Conservation (phyloP, 2,113 vertebrate genomes). For the Zosterops lateralis region DNA sequence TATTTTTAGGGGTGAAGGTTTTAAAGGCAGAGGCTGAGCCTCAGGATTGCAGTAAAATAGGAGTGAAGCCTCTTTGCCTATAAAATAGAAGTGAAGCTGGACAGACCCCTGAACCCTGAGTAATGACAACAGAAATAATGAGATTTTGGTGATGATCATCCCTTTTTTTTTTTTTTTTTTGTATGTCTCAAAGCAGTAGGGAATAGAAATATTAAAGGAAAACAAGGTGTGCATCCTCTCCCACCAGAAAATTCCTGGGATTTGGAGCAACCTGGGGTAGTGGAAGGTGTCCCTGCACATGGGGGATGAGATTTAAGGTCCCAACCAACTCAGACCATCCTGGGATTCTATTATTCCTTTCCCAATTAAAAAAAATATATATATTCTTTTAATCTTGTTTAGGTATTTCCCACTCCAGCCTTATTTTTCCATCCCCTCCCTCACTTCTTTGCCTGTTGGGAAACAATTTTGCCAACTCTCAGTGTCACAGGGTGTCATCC, state of each 20-base stretch:
- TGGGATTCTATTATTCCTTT: neutral
- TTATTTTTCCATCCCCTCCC: neutral
- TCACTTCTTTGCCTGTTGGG: neutral
- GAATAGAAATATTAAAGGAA: neutral
- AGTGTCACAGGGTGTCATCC: neutral
- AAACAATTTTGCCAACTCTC: neutral
- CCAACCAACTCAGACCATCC: neutral
- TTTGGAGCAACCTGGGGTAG: neutral
- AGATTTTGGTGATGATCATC: neutral
- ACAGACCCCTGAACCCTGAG: neutral
- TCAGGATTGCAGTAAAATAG: neutral
- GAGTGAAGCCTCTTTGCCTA: neutral
- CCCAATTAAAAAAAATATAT: no score
- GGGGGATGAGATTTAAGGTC: neutral
- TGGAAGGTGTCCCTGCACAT: neutral
- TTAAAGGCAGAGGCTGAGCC: neutral
- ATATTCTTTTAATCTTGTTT: neutral
- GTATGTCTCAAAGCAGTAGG: neutral
- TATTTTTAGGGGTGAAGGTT: neutral
- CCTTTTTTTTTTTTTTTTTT: neutral
- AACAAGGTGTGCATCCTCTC: neutral
- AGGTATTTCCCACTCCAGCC: neutral
- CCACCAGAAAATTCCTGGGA: neutral
- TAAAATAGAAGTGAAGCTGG: neutral
- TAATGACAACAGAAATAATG: neutral